Evolutionary conservation across 2,113 vertebrate genomes (phyloP), one percentile per base, ranked within the genome.

Genomic region (Polypterus bichir): DNA sequence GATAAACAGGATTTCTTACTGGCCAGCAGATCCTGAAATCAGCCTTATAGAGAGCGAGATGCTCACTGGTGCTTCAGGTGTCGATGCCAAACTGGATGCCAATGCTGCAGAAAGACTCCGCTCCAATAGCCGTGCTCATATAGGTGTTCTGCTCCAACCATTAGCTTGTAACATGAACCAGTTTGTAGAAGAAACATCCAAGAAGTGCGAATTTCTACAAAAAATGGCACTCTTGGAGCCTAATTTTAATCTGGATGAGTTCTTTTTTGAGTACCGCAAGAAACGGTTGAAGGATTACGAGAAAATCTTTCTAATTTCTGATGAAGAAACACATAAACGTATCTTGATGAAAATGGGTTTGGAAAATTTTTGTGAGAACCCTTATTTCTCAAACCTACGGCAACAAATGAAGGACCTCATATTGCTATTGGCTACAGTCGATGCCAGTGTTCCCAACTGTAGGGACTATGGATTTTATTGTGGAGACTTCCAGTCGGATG

Each of bases 21-120:
- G 94, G 94, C 94, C 94, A 3, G 87, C 88, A 55, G 94, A 97
- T 74, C 90, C 94, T 27, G 94, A 98, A 76, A 81, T 97, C 70
- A 94, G 91, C 78, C 81, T 97, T 75, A 59, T 83, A 59, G 62
- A 49, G 5, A 47, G 54, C 4, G 44, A 60, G 10, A 7, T 27
- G 8, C 8, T 27, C 49, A 45, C 59, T 3, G 66, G 63, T n/a
- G 3, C 44, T 3, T 70, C 67, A 63, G 70, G 68, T 3, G 87
- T 85, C 61, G 93, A 97, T 62, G 92, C 91, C 3, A 78, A 76
- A 46, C 78, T 97, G 59, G 94, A 98, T 68, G 87, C 90, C 45
- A 74, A 87, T 68, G 92, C 91, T 0, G 85, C 86, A 0, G 89
- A 94, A 75, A 91, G 83, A 70, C 75, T 98, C 46, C 97, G 96